phyloP scores from a whole-genome alignment of 2,113 vertebrate genomes.

The Halcyon malimbica region DNA sequence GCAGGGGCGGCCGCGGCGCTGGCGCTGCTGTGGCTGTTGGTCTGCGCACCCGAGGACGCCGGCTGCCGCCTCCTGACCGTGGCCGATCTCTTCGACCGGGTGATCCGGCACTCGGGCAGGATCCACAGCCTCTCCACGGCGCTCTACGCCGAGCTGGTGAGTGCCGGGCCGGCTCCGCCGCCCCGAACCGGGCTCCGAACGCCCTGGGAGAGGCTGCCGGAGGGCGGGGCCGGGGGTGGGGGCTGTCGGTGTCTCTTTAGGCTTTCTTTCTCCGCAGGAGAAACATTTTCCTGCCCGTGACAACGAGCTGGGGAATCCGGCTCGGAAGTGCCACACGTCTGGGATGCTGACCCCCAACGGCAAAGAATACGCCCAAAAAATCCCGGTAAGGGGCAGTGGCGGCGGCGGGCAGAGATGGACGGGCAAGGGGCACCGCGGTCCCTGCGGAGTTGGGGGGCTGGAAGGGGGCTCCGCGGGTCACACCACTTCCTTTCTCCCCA shows the following conservation, averaged over 20 bases:
- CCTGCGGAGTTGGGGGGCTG: neutral
- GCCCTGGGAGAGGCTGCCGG: neutral
- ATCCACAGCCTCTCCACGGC: slow-evolving; percentile 73
- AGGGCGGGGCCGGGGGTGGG: neutral
- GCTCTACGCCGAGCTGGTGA: slow-evolving; percentile 69
- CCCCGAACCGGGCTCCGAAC: neutral
- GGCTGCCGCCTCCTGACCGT: slow-evolving; percentile 65
- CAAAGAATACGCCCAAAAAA: slow-evolving; percentile 78
- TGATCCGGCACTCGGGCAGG: slow-evolving; percentile 77
- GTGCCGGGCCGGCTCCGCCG: neutral
- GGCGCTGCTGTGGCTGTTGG: slow-evolving; percentile 46
- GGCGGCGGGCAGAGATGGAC: neutral
- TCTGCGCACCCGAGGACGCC: slow-evolving; percentile 44
- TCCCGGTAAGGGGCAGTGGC: slow-evolving; percentile 48
- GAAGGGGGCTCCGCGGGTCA: no score
- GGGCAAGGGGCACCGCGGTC: fast-evolving
- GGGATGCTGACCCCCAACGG: slow-evolving; percentile 74
- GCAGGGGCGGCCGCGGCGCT: slow-evolving; percentile 24
- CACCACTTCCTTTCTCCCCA: fast-evolving
- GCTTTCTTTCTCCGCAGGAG: slow-evolving; percentile 64
- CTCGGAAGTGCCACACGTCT: slow-evolving; percentile 80
- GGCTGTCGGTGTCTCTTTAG: neutral
- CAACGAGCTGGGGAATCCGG: slow-evolving; percentile 73
- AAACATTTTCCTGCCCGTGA: slow-evolving; percentile 73
- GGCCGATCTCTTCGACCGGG: slow-evolving; percentile 77